phyloP scores from a whole-genome alignment of 2,113 vertebrate species.

The Phodopus roborovskii region DNA sequence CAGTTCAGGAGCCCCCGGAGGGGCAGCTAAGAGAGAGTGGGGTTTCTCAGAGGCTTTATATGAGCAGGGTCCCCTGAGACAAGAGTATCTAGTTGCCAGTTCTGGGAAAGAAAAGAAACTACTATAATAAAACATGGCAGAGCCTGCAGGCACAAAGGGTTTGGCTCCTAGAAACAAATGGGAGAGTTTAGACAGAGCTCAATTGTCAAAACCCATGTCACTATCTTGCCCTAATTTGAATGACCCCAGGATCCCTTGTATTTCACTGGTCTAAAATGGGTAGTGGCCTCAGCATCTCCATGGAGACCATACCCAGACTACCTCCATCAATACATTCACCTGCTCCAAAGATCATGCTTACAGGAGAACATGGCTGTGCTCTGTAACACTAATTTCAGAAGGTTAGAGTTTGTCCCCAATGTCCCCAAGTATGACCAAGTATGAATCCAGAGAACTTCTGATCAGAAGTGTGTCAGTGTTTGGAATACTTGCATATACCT shows the following conservation, averaged over 20 bases:
- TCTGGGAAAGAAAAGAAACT: not conserved
- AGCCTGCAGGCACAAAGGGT: not conserved
- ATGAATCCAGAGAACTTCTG: not conserved
- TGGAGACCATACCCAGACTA: not conserved
- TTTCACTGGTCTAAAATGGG: not conserved
- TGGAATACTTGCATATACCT: not conserved
- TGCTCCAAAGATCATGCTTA: not conserved
- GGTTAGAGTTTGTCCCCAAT: not conserved
- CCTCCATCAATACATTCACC: rapidly evolving
- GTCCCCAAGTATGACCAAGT: not conserved
- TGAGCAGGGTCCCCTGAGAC: not conserved
- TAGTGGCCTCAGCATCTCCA: too few relatives aligned
- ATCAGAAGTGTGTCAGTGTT: not conserved
- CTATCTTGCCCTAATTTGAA: not conserved
- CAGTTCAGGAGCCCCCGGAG: not conserved
- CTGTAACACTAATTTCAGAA: not conserved
- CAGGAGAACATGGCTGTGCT: not conserved
- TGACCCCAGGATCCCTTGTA: not conserved
- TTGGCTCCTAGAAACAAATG: not conserved
- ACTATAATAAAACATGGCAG: not conserved
- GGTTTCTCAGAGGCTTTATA: not conserved
- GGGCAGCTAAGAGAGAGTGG: not conserved
- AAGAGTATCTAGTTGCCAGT: not conserved
- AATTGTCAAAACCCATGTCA: not conserved
- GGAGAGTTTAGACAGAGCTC: not conserved